Evolutionary conservation across 2,113 vertebrate genomes (phyloP), one percentile per base, ranked within the genome.

Genomic region (Egretta garzetta): DNA sequence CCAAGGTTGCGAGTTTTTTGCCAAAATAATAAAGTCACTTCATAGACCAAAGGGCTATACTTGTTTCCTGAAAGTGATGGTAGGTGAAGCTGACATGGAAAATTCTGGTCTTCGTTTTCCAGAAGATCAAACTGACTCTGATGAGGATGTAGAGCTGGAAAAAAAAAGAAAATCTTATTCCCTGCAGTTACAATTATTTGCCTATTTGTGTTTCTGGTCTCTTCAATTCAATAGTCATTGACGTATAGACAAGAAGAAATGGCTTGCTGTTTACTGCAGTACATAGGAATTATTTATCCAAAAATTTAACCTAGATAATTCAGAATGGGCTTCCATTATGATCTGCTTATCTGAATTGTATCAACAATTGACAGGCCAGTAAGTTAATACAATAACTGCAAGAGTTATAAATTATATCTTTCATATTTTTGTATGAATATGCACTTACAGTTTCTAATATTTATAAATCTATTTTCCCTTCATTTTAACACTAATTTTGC

Each of bases 1-100:
- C 8, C 14, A 59, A 43, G 4, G 7, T 20, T 50, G 2, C 0
- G 4, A 14, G 3, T 6, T 45, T 76, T 90, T 72, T 14, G 0
- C 4, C 6, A 77, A 74, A 87, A 47, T 63, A 67, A 35, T 66
- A 2, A 47, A 55, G 17, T 79, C 23, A 3, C 10, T 55, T 30
- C 9, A 28, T 9, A 76, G 19, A 56, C 14, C 10, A 63, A 76
- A 17, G 1, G 0, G 32, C 6, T 37, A 24, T 28, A 45, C 2
- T 77, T 63, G 6, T 68, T 94, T 75, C 11, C 37, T 75, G 39
- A 68, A 86, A 79, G 9, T 64, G 60, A 60, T 49, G 15, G 7
- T 79, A 84, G 47, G 21, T 67, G n/a, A 67, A 91, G 8, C 3
- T 85, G 60, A 74, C 23, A 74, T 4, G 0, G 37, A 32, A 86